These are phyloP conservation scores for Galago senegalensis DNA, from an alignment of 2,797 vertebrate species.

Conservation along the genomic window DNA sequence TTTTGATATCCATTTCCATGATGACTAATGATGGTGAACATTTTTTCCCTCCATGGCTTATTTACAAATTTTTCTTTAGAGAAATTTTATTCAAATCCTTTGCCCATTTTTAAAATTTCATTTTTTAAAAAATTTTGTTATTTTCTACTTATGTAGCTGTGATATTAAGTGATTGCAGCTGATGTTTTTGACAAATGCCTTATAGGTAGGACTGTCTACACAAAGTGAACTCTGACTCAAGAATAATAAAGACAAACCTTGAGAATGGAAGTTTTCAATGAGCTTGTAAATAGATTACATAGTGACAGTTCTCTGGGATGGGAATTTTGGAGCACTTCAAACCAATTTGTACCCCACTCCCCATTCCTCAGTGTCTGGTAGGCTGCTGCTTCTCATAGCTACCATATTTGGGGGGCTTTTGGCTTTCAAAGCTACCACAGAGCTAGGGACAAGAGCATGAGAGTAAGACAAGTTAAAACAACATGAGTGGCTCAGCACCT, in stretches of 20 bases:
- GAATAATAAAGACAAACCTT: not conserved
- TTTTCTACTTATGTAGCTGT: not conserved
- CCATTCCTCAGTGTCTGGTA: not conserved
- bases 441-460: not conserved
- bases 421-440: not conserved
- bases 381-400: not conserved
- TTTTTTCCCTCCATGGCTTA: not conserved
- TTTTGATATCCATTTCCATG: not conserved
- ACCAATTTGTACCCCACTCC: not conserved
- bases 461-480: not conserved
- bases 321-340: not conserved
- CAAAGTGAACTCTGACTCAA: not conserved
- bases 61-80: not conserved
- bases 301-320: not conserved
- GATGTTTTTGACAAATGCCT: conserved; percentile 7
- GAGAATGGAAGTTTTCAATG: conserved; percentile 8
- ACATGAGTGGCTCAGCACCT: not conserved
- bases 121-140: not conserved
- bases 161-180: not conserved
- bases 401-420: not conserved
- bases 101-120: not conserved
- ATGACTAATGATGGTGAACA: not conserved
- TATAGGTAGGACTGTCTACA: not conserved
- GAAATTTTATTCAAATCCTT: not conserved
- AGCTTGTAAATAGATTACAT: not conserved